Conservation (phyloP, 2,888 invertebrate species). For the Microchrysa polita region DNA sequence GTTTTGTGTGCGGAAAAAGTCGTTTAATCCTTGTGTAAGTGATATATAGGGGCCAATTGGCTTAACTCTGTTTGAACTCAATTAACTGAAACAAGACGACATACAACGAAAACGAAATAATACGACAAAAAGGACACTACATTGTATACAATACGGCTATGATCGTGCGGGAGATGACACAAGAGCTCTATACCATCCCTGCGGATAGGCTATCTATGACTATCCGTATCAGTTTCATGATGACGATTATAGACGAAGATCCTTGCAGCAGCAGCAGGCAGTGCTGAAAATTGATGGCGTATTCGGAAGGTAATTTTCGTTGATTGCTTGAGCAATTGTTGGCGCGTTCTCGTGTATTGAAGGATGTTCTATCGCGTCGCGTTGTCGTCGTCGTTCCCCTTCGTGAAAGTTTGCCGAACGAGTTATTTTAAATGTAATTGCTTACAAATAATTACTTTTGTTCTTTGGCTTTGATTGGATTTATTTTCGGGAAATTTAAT, state of each 20-base stretch:
- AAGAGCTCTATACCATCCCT: no score
- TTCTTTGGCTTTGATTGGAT: conserved; percentile 3
- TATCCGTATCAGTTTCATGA: no score
- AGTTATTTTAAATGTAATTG: conserved; percentile 37
- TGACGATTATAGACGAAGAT: conserved; percentile 4
- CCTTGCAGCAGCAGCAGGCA: no score
- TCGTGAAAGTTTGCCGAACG: conserved; percentile 30
- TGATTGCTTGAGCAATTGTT: conserved; percentile 40
- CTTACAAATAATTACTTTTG: conserved; percentile 36
- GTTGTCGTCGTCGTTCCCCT: no score
- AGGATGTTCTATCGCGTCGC: no score
- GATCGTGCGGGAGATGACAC: neutral
- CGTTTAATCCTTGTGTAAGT: conserved; percentile 49
- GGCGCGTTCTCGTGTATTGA: neutral
- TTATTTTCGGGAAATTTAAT: neutral
- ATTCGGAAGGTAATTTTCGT: conserved; percentile 42
- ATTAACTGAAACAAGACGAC: conserved; percentile 40
- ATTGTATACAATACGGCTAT: no score
- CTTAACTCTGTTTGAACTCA: conserved; percentile 49
- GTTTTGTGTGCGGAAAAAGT: conserved; percentile 41
- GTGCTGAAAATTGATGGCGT: conserved; percentile 33
- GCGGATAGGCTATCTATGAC: no score
- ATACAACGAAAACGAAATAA: neutral
- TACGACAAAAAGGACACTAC: neutral
- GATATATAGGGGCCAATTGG: conserved; percentile 50